phyloP scores from a whole-genome alignment of 2,888 invertebrate genomes.

The Flexamia atlantica region DNA sequence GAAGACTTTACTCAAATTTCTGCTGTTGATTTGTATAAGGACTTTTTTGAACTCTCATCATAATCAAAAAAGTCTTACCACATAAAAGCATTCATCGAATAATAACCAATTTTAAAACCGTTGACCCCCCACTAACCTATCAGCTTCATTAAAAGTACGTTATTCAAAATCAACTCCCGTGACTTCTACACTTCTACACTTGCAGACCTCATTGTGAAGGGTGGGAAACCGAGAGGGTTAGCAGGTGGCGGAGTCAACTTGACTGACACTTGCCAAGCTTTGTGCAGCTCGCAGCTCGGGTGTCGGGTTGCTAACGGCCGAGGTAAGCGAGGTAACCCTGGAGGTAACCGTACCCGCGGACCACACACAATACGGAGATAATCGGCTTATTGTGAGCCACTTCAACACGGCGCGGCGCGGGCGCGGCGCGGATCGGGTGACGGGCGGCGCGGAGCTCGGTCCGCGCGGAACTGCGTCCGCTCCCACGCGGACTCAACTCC shows the following conservation, averaged over 20 bases:
- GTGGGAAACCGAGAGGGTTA: constrained; percentile 9
- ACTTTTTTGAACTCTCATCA: too few species aligned
- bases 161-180: too few species aligned
- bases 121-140: too few species aligned
- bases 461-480: neutral
- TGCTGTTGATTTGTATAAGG: too few species aligned
- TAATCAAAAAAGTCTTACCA: too few species aligned
- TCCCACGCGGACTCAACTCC: too few species aligned
- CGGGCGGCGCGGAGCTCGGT: neutral
- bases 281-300: neutral
- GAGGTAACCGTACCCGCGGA: constrained; percentile 46
- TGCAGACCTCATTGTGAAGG: constrained; percentile 7
- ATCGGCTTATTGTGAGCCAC: constrained; percentile 45
- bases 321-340: too few species aligned
- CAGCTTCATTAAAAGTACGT: too few species aligned
- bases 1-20: too few species aligned
- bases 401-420: constrained; percentile 24
- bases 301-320: constrained; percentile 35
- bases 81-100: too few species aligned
- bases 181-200: too few species aligned
- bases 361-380: constrained; percentile 51
- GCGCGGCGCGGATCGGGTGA: constrained; percentile 1
- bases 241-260: constrained; percentile 11
- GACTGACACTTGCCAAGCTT: constrained; percentile 35
- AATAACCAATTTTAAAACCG: too few species aligned